Evolutionary conservation across 2,113 vertebrate genomes (phyloP), one percentile per base, ranked within the genome.

Genomic region (Rhinopithecus roxellana): DNA sequence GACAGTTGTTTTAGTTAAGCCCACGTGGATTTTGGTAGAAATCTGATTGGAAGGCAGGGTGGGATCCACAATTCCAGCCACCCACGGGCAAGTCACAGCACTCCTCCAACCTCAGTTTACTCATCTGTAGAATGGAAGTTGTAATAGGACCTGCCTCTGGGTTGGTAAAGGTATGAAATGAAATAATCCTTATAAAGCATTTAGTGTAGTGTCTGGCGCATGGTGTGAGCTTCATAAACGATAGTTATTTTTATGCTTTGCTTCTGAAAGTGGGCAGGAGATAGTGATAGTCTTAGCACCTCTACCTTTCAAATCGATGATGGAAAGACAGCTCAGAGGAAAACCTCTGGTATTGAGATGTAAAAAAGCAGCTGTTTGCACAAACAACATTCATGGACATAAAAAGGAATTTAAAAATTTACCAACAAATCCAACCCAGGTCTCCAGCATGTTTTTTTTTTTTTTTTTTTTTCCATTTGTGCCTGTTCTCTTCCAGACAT

Each of bases 11-110:
- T 59, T 30, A 40, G 32, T 57, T 22, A 43, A 83, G 77, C 45
- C 52, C 59, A 3, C 2, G 87, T 52, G 77, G 48, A 52, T 38
- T 91, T 91, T 69, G 70, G 82, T 72, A 95, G 80, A 87, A 64
- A 48, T 35, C 32, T 30, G 64, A 20, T 2, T 2, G n/a, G 5
- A 43, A 69, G 7, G 82, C 50, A 38, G 18, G 13, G 17, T 52
- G 69, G 61, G 22, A 45, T 45, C 75, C 8, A 0, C 17, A 20
- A 38, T 9, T 59, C 64, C 88, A 52, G n/a, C 67, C 25, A 8
- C 38, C 70, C 30, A 6, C 0, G 0, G 30, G 30, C 57, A 16
- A 20, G 50, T 20, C 7, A 0, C 1, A 8, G 35, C 0, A 2
- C 23, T 22, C 40, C 35, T 69, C 32, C 6, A 25, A 48, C 55